Base-by-base conservation (phyloP, 2,797 vertebrate genomes). In the Pseudocheirus occidentalis region DNA sequence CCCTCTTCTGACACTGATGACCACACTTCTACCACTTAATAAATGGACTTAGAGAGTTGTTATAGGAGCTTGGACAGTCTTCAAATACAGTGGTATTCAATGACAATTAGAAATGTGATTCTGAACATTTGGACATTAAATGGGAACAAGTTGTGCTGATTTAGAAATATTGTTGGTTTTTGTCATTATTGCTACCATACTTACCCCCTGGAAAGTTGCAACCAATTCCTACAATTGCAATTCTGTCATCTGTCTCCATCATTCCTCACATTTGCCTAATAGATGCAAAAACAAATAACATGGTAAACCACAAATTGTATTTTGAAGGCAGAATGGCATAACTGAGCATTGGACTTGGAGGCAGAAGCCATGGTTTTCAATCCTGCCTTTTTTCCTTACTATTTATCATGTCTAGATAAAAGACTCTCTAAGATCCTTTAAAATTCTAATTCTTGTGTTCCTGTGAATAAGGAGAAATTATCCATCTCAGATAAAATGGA, bases 181-280 rank as follows among this genome's bases (percentile, higher is more conserved):
- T 40, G n/a, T 40, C 16, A 24, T 73, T 40, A 81, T 93, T 50
- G 53, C 0, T 4, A 54, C 12, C 87, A 29, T 7, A 5, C 97
- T 98, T 97, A 99, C 99, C 99, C 90, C 99, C 99, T 0, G 99
- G 99, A 95, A 99, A 99, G 96, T 99, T 99, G 97, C 99, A 99
- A 94, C 99, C 99, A 62, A 99, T 99, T 73, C 99, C 99, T 87
- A 99, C 99, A 93, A 99, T 97, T 40, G 99, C 99, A 92, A 99
- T 98, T 52, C 97, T 94, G 5, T 99, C 98, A 87, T 96, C 98
- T 59, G 96, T 94, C 53, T 98, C 98, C 0, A 98, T 98, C 98
- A 99, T 98, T 95, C 40, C 98, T 93, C 91, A 90, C 55, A 96
- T 97, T 95, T 28, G 55, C 87, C 94, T 18, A 55, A 52, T 89